Evolutionary conservation across 2,113 vertebrate species (phyloP), one percentile per base, ranked within the genome.

Genomic region (Junco hyemalis): DNA sequence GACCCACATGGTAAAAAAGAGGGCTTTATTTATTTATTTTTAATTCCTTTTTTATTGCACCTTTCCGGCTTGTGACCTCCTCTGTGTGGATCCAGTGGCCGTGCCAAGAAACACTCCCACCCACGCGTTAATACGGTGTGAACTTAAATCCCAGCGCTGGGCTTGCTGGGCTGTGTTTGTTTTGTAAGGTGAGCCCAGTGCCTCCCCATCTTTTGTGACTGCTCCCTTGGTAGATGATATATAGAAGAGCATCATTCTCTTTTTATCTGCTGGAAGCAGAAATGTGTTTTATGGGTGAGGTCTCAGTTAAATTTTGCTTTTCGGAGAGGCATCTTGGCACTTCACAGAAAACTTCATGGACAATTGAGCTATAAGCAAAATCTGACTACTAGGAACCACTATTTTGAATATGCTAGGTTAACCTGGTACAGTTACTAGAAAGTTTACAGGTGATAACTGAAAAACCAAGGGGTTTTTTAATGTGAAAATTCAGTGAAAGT

Each of bases 1-100:
- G 99, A 99, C 84, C 94, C 98, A 53, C 99, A 98, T 70, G 98
- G 98, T 99, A 98, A 97, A 38, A 40, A 50, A 31, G 24, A 40
- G 29, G 42, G 15, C 4, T 82, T 87, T 64, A 59, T 90, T 87
- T 64, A 59, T 91, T 86, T 92, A 31, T 88, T 92, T 93, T 88
- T 81, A 64, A 63, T 91, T 83, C 80, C 31, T 71, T 87, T 95
- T 96, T 92, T 92, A 84, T 92, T 92, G 88, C 86, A 70, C 59
- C 80, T 96, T 91, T 81, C 94, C 4, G 6, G 47, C 73, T 88
- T 28, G 45, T 2, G 17, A 31, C 78, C 2, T 23, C 24, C 71
- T 61, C 24, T 33, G 17, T 61, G 12, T 44, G 76, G 87, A 35
- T 57, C 20, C 45, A 10, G 90, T 5, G 66, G 38, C 82, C 25